These are phyloP conservation scores for Ferdinandea cuprea DNA, from an alignment of 2,888 invertebrate genomes.

Conservation along the genomic window DNA sequence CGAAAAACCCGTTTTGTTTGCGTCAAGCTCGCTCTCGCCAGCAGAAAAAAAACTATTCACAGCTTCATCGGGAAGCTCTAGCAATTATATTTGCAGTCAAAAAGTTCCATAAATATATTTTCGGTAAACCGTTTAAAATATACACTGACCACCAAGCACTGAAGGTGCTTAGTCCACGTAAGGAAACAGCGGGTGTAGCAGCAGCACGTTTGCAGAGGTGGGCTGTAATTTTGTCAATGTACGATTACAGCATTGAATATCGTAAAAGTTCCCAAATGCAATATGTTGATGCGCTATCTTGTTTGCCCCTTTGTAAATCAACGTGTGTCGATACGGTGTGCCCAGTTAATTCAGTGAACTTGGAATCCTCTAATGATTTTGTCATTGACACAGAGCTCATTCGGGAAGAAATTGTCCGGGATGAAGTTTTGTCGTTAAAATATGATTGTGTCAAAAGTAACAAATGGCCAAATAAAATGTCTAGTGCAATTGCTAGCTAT, in stretches of 20 bases:
- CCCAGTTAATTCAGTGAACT: background rate
- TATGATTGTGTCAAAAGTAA: constrained; percentile 24
- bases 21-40: constrained; percentile 16
- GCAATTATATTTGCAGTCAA: constrained; percentile 36
- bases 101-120: constrained; percentile 76
- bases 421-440: constrained; percentile 13
- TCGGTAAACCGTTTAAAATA: constrained; percentile 32
- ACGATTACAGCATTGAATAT: background rate
- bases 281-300: background rate
- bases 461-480: constrained; percentile 23
- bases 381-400: constrained; percentile 16
- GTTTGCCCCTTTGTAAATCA: no score
- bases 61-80: constrained; percentile 13
- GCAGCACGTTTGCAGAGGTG: background rate
- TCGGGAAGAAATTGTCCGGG: background rate
- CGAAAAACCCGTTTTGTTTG: constrained; percentile 15
- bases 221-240: background rate
- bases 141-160: constrained; percentile 27
- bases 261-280: background rate
- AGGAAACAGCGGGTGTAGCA: constrained; percentile 2
- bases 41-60: constrained; percentile 15
- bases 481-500: background rate
- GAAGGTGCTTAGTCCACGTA: constrained; percentile 67
- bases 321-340: no score
- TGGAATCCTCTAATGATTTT: constrained; percentile 1